A percentile compares a stretch with the other conserved stretches of the same genome.
Evolutionary conservation across 2,113 vertebrate genomes (phyloP).

Genomic region (Corynorhinus townsendii): DNA sequence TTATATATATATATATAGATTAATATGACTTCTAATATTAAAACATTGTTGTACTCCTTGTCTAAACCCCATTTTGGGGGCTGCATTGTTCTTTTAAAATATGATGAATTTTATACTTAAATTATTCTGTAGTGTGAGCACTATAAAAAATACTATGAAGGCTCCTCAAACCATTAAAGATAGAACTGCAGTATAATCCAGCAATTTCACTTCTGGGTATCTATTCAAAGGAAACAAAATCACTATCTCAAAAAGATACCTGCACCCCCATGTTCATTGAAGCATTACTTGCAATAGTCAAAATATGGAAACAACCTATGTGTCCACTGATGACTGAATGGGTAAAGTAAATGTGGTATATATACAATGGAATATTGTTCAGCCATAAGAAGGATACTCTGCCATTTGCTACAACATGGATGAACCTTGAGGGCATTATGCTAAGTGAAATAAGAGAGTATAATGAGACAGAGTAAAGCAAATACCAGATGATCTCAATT

Average conservation of each 20-base stretch:
- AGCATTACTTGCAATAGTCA: not conserved
- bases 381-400: not conserved
- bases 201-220: not conserved
- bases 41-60: not conserved
- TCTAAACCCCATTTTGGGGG: not conserved
- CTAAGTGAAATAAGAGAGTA: not conserved
- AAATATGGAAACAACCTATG: not conserved
- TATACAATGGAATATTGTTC: not conserved
- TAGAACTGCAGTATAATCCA: not conserved
- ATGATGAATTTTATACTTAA: not conserved
- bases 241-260: not conserved
- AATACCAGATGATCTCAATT: not conserved
- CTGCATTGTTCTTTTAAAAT: not conserved
- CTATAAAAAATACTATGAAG: not conserved
- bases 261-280: not conserved
- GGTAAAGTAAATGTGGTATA: not conserved
- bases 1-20: not conserved
- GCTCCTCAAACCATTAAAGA: not conserved
- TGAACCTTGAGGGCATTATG: not conserved
- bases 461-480: not conserved
- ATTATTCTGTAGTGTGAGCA: not conserved
- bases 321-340: not conserved
- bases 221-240: not conserved
- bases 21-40: not conserved
- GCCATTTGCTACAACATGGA: not conserved